Evolutionary conservation across 2,888 invertebrate genomes (phyloP), one percentile per base, ranked within the genome.

Genomic region (Lochmaea crataegi): DNA sequence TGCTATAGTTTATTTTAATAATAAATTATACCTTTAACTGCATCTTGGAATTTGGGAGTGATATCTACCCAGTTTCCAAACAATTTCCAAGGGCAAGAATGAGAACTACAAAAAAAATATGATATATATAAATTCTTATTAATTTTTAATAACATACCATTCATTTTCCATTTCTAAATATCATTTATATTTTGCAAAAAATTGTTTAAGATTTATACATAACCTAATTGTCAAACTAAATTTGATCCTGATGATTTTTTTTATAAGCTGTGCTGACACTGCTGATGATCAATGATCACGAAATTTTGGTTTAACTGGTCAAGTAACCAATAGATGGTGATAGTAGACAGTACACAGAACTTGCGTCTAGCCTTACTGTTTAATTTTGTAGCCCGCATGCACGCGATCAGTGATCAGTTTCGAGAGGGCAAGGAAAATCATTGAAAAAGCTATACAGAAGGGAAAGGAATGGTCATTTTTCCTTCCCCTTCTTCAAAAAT

Each of bases 1-100:
- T 51, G 51, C 60, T 41, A n/a, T n/a, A 16, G 9, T 32, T 22
- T 11, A 16, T 11, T 16, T 32, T 38, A 38, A 38, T 45, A 68
- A 41, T 18, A 61, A 18, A 58, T n/a, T 14, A 18, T 77, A 83
- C 84, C 84, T 80, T 80, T 83, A 38, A 84, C 84, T 68, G 82
- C 81, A 60, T 80, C 79, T 16, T 79, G 78, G 75, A 83, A 84
- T 72, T 80, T 79, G 14, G 77, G 75, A 42, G 83, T 83, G n/a
- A 84, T 83, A 75, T 83, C 82, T 32, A 75, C 71, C 82, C 81
- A 81, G 42, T 80, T 79, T 42, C 77, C 77, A 61, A 73, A 71
- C 9, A 77, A 51, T 72, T 75, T 77, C 72, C 76, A 72, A 48
- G 72, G 45, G 53, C 67, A 58, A 14, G 76, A 45, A 67, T 71